Percentiles rank a stretch among this genome's conserved stretches.
Evolutionary conservation across 2,888 invertebrate genomes (phyloP).

Genomic region (Ectobius pallidus): DNA sequence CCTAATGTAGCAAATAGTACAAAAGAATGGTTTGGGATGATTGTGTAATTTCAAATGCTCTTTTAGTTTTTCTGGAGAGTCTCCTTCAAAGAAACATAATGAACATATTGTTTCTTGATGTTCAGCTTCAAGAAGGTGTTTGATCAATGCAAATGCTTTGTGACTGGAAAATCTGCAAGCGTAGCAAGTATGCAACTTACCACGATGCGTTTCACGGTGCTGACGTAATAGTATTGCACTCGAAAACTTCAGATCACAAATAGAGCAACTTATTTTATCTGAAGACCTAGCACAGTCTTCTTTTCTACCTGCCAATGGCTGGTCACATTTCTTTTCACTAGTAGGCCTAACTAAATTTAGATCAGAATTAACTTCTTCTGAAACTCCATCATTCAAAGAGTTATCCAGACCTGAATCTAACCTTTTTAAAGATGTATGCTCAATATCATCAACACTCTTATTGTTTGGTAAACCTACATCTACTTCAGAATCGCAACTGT

Average conservation of each 20-base stretch:
- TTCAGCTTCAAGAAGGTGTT: constrained; percentile 44
- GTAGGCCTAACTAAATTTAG: too few species aligned
- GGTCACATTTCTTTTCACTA: background rate
- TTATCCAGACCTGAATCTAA: too few species aligned
- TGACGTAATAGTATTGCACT: constrained; percentile 32
- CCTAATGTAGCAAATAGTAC: constrained; percentile 58
- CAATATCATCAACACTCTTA: too few species aligned
- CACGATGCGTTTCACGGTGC: constrained; percentile 49
- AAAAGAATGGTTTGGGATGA: constrained; percentile 59
- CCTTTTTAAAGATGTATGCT: background rate
- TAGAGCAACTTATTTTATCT: constrained; percentile 26
- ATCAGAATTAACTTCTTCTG: too few species aligned
- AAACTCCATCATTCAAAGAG: too few species aligned
- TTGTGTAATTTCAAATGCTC: constrained; percentile 57
- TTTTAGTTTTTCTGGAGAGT: constrained; percentile 48
- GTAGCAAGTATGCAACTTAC: constrained; percentile 55
- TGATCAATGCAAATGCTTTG: constrained; percentile 52
- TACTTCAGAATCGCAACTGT: too few species aligned
- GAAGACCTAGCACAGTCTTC: background rate
- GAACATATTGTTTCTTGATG: constrained; percentile 50
- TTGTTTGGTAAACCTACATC: too few species aligned
- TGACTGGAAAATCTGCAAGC: constrained; percentile 55
- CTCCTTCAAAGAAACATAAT: constrained; percentile 52
- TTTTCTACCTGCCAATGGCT: background rate
- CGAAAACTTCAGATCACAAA: constrained; percentile 35